Evolutionary conservation across 2,888 invertebrate species (phyloP), one percentile per base, ranked within the genome.

Genomic region (Aleiodes alternator): DNA sequence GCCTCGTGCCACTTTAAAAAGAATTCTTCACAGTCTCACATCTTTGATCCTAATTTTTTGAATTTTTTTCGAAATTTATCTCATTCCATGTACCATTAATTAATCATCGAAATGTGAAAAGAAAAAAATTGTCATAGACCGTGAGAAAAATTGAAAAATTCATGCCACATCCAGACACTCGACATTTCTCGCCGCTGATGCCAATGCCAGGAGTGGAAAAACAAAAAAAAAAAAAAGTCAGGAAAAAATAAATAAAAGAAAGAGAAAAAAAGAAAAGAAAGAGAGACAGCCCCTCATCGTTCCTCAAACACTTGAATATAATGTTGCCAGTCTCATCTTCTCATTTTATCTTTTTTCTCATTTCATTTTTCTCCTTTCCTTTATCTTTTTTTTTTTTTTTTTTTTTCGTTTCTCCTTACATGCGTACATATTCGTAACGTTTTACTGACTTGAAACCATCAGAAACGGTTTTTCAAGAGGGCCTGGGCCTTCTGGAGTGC

Each of bases 241-340:
- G 43, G 43, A 43, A 43, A 43, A 43, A 43, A 43, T 43, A 43
- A 43, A 43, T 82, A 83, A 82, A 83, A 84, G 85, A 85, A 84
- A 84, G 83, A 87, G 68, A 69, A 69, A 38, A 83, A 84, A 23
- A 23, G 23, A 83, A 86, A 85, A 83, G 85, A 86, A 61, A 56
- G 71, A 83, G 81, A 84, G 83, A 85, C 84, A 85, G 80, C 76
- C 75, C 76, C 77, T 84, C 85, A 85, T 81, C 84, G 85, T 86
- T 87, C 87, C 87, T 88, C 87, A 88, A 88, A 87, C 88, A 87
- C 88, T 88, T 84, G 87, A 87, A 86, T 83, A 85, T 87, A 86
- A 87, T 86, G 87, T 87, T 87, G 85, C 87, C 85, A 86, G 86
- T 84, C 75, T 53, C 61, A 51, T 68, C 68, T 68, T 70, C 29